Conservation (phyloP, 2,888 invertebrate species). For the Sphecodes monilicornis region DNA sequence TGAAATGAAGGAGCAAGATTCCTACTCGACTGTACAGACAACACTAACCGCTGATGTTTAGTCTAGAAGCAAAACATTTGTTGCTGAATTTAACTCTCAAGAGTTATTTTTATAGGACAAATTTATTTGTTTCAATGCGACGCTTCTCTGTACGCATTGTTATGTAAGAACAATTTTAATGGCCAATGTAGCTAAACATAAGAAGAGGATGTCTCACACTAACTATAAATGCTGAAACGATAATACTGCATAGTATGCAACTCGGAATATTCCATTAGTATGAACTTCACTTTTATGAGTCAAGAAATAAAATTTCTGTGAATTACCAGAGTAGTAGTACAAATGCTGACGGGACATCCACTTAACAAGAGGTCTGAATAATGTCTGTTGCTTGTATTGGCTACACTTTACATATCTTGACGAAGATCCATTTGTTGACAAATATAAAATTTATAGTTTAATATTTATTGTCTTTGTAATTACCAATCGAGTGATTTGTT, state of each 20-base stretch:
- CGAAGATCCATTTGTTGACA: background rate
- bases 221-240: conserved; percentile 48
- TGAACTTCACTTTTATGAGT: conserved; percentile 34
- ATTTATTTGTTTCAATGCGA: conserved; percentile 66
- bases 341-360: conserved; percentile 9
- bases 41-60: conserved; percentile 74
- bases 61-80: conserved; percentile 71
- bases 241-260: conserved; percentile 54
- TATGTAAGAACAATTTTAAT: conserved; percentile 60
- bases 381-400: conserved; percentile 35
- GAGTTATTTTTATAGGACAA: conserved; percentile 79
- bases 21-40: conserved; percentile 75
- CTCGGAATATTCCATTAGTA: conserved; percentile 44
- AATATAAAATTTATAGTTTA: conserved; percentile 24
- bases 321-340: conserved; percentile 57
- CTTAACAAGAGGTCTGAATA: background rate
- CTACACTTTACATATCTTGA: conserved; percentile 50
- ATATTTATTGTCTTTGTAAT: conserved; percentile 26
- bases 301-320: conserved; percentile 35
- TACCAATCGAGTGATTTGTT: conserved; percentile 31
- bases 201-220: conserved; percentile 31
- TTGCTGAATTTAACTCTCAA: conserved; percentile 75
- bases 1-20: conserved; percentile 68
- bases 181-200: conserved; percentile 60
- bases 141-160: conserved; percentile 54